Base-by-base conservation (phyloP, 2,797 vertebrate species). In the Eptatretus atami region DNA sequence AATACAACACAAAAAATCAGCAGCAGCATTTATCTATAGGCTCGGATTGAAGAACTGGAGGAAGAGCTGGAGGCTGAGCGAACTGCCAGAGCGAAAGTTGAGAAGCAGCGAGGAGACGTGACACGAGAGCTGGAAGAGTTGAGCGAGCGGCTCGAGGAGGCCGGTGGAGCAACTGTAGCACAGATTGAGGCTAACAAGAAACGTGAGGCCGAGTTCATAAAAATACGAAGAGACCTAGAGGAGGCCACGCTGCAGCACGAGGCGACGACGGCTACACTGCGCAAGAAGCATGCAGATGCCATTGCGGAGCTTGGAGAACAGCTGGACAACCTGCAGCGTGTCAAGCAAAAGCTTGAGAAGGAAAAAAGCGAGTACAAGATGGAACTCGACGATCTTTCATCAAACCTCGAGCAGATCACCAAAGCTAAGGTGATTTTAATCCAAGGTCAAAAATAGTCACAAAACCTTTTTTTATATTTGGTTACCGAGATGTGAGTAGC, bases 271-370 rank as follows among this genome's bases (percentile, higher is more conserved):
- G 81, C 81, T 0, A 67, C 81, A 1, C 71, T 90, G 69, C 67
- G 84, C 4, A 86, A 87, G 73, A 90, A 92, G 68, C 85, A 90
- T 1, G 80, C 79, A 0, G 87, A 94, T 64, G 77, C 74, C 0
- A 66, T 76, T 0, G 80, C 81, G 0, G 84, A 87, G 74, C 78
- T 90, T 66, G 69, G 80, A 0, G 84, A 90, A 74, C 84, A 90
- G 75, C 80, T 86, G 0, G 84, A 92, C 74, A 83, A 77, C 67
- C 76, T 92, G 67, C 84, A 87, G 73, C 71, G 84, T 0, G 75
- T 87, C 70, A 86, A 87, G 71, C 86, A 93, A 76, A 92, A 87
- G 69, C 75, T 94, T 72, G 87, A 92, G 71, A 93, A 90, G 67
- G 86, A 88, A 67, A 79, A 82, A 71, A 78, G 78, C 0, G 84